Conservation (phyloP, 2,888 invertebrate species). For the Rhagonycha lutea region DNA sequence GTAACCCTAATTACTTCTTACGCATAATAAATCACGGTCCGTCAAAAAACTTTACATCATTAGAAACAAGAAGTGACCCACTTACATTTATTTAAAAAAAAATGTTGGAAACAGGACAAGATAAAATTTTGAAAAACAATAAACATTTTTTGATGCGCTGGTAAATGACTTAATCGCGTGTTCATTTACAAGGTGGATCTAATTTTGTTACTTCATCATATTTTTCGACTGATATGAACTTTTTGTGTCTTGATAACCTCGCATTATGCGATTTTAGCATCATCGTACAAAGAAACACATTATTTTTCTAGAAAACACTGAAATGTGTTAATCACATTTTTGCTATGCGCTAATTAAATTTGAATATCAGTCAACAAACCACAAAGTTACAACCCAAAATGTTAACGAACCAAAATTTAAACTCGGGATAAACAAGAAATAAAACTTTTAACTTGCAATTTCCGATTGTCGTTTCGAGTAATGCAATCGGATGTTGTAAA, state of each 20-base stretch:
- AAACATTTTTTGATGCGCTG: neutral
- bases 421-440: neutral
- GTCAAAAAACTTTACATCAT: neutral
- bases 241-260: neutral
- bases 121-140: neutral
- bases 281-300: neutral
- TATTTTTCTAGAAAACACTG: neutral
- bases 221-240: neutral
- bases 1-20: neutral
- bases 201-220: neutral
- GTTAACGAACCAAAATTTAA: neutral
- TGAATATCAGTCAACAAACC: neutral
- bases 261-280: neutral
- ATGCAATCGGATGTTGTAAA: too few species aligned
- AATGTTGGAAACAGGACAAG: neutral
- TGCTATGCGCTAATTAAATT: neutral
- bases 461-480: neutral
- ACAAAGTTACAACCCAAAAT: neutral
- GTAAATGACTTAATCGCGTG: neutral
- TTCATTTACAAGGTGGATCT: neutral
- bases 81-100: neutral
- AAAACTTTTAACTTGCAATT: neutral
- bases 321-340: neutral
- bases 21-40: neutral
- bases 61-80: neutral